These are phyloP conservation scores for Salvelinus sp. DNA, from an alignment of 2,113 vertebrate genomes.

Conservation along the genomic window DNA sequence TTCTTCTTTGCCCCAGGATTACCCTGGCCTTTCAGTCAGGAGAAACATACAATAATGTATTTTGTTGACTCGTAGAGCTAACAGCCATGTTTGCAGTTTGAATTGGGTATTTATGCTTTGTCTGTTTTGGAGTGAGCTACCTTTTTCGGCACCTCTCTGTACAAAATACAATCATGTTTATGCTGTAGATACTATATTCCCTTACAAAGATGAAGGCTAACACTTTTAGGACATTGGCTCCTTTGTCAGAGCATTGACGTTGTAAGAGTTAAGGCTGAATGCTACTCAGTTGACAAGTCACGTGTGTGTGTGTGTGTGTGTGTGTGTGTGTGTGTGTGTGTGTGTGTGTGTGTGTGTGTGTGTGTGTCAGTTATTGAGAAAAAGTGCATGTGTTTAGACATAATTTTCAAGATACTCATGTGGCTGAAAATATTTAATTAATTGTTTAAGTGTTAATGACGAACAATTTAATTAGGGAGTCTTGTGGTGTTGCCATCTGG, in stretches of 20 bases:
- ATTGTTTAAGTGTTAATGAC: not conserved
- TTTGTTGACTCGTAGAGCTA: not conserved
- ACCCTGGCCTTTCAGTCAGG: not conserved
- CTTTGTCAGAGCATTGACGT: too few relatives aligned
- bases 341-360: not conserved
- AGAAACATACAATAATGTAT: not conserved
- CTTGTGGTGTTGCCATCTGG: conserved; percentile 8
- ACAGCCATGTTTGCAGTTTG: not conserved
- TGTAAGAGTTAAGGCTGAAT: too few relatives aligned
- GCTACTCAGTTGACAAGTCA: too few relatives aligned
- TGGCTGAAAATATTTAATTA: not conserved
- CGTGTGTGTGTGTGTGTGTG: too few relatives aligned
- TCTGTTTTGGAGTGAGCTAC: not conserved
- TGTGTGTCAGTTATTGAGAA: not conserved
- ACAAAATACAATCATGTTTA: not conserved
- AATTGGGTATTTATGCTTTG: not conserved
- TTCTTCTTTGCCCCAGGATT: not conserved
- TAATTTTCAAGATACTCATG: not conserved
- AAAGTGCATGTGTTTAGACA: not conserved
- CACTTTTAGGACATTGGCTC: too few relatives aligned
- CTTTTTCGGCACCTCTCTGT: not conserved
- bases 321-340: too few relatives aligned
- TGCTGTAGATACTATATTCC: not conserved
- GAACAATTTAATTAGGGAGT: not conserved
- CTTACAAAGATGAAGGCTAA: too few relatives aligned